Evolutionary conservation across 2,888 invertebrate genomes (phyloP).

Genomic region (Monopis laevigella): DNA sequence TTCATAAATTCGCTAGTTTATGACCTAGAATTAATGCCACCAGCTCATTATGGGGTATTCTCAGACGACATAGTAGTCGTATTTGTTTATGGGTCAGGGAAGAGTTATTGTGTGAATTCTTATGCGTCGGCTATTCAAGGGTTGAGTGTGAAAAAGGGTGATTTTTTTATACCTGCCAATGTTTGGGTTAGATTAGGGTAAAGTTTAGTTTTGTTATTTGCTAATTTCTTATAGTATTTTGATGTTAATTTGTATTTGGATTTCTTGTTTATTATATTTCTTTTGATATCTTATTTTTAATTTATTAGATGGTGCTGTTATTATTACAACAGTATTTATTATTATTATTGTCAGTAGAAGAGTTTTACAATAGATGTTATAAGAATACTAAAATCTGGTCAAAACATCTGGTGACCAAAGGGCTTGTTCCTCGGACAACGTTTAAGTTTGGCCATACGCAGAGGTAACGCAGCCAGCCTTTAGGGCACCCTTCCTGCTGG

Average conservation of each 20-base stretch:
- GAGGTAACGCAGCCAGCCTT: no score
- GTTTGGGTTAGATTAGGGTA: conserved; percentile 9
- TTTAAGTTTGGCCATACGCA: no score
- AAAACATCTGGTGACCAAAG: no score
- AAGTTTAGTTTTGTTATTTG: conserved; percentile 1
- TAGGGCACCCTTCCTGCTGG: no score
- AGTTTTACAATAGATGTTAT: no score
- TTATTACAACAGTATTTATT: no score
- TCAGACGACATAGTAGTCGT: conserved; percentile 33
- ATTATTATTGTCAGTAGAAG: no score
- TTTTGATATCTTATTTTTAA: no score
- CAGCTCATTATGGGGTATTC: conserved; percentile 62
- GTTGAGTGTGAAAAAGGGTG: conserved; percentile 14
- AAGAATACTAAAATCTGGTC: no score
- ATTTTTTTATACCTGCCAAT: conserved; percentile 3
- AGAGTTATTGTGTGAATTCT: conserved; percentile 54
- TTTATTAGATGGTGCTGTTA: no score
- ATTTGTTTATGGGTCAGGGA: conserved; percentile 61
- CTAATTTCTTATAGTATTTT: conserved; percentile 3
- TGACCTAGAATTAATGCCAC: conserved; percentile 59
- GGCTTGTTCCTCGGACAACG: no score
- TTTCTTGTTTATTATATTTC: no score
- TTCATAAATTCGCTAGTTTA: conserved; percentile 58
- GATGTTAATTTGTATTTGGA: conserved; percentile 5
- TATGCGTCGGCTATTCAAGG: conserved; percentile 19